Base-by-base conservation (phyloP, 2,888 invertebrate genomes). In the Alloplasta piceator region DNA sequence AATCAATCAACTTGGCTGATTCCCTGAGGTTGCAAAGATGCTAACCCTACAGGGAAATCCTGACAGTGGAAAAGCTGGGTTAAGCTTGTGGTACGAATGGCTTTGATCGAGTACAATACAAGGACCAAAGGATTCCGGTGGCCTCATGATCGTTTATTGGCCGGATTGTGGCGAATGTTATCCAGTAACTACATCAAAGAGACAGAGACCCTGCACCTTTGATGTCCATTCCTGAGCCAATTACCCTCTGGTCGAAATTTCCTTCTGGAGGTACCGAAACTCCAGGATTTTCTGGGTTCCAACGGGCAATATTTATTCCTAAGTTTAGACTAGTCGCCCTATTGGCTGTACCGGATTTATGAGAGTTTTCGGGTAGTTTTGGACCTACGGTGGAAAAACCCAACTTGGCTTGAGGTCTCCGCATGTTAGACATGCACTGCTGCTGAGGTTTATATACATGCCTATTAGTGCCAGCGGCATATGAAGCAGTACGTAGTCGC, bases 401-500 rank as follows among this genome's bases (percentile, higher is more conserved):
- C 43, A 56, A 41, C 67, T 68, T 10, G 26, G 56, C 56, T 16
- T 7, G 26, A 43, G 26, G 43, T 39, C 43, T 46, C 46, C 41
- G 43, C 14, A 46, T 50, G 58, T 72, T 48, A 64, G 68, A 36
- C 39, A 52, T n/a, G 52, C 14, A 60, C 52, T 52, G 10, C 12
- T 61, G 16, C 48, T 16, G 64, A 71, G 41, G 38, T 50, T 39
- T 43, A 43, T 55, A 68, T 60, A 63, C 48, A 52, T 82, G 75
- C 56, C 78, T 83, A 82, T 82, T 78, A 80, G 82, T 75, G 63
- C 68, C 70, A 74, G 68, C 39, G 78, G 71, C 73, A 55, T 63
- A 75, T 75, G 75, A 73, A 64, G 72, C 73, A 75, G 67, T 58
- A 68, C 41, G 61, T 68, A 71, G 78, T 74, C 66, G 63, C 61